Evolutionary conservation across 2,888 invertebrate species (phyloP).

Genomic region (Trachelus iudaicus): DNA sequence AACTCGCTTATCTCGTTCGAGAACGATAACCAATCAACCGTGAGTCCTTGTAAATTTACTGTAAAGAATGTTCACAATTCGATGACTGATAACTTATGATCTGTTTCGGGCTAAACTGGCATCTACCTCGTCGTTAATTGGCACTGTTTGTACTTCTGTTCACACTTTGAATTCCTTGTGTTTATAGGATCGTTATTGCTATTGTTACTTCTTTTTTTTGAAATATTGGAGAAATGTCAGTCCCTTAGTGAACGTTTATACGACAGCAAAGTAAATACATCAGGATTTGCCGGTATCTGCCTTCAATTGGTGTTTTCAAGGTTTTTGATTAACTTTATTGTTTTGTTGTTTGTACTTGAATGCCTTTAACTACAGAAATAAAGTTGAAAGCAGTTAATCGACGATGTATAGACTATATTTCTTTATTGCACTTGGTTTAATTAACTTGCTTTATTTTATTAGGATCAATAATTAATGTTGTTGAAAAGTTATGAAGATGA

Average conservation of each 20-base stretch:
- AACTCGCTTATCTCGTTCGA: not conserved
- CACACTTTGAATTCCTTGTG: not conserved
- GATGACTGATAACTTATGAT: not conserved
- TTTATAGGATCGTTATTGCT: not conserved
- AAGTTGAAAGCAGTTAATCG: too few species aligned
- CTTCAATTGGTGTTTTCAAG: not conserved
- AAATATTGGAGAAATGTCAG: not conserved
- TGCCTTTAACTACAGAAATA: not conserved
- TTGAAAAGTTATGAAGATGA: not conserved
- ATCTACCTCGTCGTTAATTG: not conserved
- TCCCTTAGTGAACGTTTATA: not conserved
- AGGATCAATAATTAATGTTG: not conserved
- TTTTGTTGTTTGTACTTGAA: not conserved
- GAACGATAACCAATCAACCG: not conserved
- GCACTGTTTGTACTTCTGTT: too few species aligned
- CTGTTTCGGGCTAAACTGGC: not conserved
- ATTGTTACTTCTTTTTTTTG: not conserved
- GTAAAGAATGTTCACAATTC: not conserved
- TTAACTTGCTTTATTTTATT: too few species aligned
- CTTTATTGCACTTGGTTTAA: too few species aligned
- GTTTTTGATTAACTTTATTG: not conserved
- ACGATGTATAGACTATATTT: too few species aligned
- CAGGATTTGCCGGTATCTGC: not conserved
- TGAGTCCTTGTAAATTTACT: not conserved
- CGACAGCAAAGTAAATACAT: not conserved